Base-by-base conservation (phyloP, 1,140 invertebrate species). In the Probaryconus sp. region DNA sequence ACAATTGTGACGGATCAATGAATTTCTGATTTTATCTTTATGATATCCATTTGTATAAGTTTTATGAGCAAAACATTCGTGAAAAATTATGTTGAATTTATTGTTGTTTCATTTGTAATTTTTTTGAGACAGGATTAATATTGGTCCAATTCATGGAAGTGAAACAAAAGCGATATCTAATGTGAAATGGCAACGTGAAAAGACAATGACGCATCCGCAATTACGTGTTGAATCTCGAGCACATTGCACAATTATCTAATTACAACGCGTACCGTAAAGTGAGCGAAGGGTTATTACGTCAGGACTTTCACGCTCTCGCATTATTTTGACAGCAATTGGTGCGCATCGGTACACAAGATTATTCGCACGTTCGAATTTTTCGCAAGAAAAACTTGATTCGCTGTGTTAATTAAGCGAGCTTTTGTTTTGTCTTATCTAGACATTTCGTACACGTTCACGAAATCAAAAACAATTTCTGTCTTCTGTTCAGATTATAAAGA, bases 161-260 rank as follows among this genome's bases (percentile, higher is more conserved):
- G n/a, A n/a, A n/a, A n/a, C n/a, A n/a, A n/a, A n/a, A n/a, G n/a
- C n/a, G n/a, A n/a, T n/a, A n/a, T n/a, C n/a, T n/a, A n/a, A n/a
- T n/a, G 53, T 38, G 35, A 11, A 18, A 14, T 26, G 11, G 3
- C 33, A 30, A 18, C n/a, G 37, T 26, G 5, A 24, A 24, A 21
- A 20, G 14, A 37, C 30, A 31, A 38, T 55, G 31, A 17, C 20
- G 33, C 33, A 61, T 61, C 38, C 48, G 7, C 21, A 63, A 56
- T 71, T 35, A 20, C 18, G 24, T 17, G 35, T 24, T 51, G 45
- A 43, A 64, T 58, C 51, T 56, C 43, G 53, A 58, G 37, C 30
- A 55, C 16, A 40, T 81, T 81, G 56, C 73, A 60, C 45, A 81
- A 81, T 77, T 55, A 48, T 35, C 42, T 78, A 83, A 83, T 82